Evolutionary conservation across 2,888 invertebrate species (phyloP).

Genomic region (Coelopa pilipes): DNA sequence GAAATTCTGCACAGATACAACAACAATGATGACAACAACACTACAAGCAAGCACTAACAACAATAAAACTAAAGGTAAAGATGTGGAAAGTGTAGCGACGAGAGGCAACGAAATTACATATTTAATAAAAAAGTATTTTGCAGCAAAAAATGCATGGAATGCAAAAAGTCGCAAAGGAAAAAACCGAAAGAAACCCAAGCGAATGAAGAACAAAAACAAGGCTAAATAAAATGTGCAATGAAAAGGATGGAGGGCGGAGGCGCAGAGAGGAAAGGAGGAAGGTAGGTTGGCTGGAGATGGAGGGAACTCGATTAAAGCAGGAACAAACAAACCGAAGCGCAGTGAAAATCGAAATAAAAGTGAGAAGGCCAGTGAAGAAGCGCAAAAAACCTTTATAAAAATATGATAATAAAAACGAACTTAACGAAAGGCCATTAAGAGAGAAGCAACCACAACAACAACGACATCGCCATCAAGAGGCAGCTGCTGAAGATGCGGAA

Average conservation of each 20-base stretch:
- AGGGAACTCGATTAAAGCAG: not conserved
- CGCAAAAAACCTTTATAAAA: not conserved
- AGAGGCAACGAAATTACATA: constrained; percentile 15
- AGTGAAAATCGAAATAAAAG: constrained; percentile 13
- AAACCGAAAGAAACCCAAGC: not conserved
- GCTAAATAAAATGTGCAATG: not conserved
- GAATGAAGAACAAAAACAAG: not conserved
- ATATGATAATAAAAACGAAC: not conserved
- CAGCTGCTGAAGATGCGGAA: constrained; percentile 24
- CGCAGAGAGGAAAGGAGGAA: not conserved
- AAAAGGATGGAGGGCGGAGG: not conserved
- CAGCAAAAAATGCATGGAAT: not conserved
- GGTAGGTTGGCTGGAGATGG: not conserved
- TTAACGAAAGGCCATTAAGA: not conserved
- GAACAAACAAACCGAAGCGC: constrained; percentile 3
- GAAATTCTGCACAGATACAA: too few species aligned
- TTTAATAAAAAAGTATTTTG: not conserved
- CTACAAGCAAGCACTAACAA: constrained; percentile 7
- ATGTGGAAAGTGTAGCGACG: constrained; percentile 19
- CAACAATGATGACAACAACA: constrained; percentile 5
- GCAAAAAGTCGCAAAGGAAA: not conserved
- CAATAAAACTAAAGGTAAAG: constrained; percentile 9
- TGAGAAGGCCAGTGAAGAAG: constrained; percentile 1
- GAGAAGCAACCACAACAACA: not conserved
- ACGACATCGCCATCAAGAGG: not conserved